These are phyloP conservation scores for Saccopteryx bilineata DNA, from an alignment of 2,113 vertebrate genomes.

Conservation along the genomic window DNA sequence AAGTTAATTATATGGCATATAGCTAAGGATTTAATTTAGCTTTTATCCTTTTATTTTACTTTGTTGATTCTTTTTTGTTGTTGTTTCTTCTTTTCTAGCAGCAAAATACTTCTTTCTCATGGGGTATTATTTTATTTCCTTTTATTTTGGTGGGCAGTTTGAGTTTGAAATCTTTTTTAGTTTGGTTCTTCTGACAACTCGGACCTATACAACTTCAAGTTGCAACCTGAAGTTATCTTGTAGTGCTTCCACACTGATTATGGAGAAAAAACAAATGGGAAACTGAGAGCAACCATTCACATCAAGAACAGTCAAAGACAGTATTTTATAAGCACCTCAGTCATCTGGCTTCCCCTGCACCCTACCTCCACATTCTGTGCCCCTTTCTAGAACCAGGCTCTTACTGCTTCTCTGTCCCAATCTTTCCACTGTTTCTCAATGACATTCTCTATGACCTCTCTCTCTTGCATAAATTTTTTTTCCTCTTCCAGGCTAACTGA, in stretches of 20 bases:
- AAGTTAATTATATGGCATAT: slow-evolving; percentile 10
- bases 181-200: slow-evolving; percentile 34
- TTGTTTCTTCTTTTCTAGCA: slow-evolving; percentile 5
- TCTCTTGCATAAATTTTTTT: neutral
- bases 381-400: neutral
- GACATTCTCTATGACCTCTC: neutral
- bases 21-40: slow-evolving; percentile 28
- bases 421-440: neutral
- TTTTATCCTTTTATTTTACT: neutral
- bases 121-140: slow-evolving; percentile 50
- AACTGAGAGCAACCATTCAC: neutral
- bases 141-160: slow-evolving; percentile 5
- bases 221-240: neutral
- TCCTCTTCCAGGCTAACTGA: neutral
- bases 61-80: neutral
- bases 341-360: neutral
- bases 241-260: neutral
- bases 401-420: neutral
- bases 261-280: neutral
- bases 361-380: neutral
- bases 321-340: neutral
- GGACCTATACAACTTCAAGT: neutral
- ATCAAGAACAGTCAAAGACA: neutral
- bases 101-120: slow-evolving; percentile 3
- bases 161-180: neutral